Evolutionary conservation across 2,888 invertebrate genomes (phyloP), one percentile per base, ranked within the genome.

Genomic region (Perizoma affinitatum): DNA sequence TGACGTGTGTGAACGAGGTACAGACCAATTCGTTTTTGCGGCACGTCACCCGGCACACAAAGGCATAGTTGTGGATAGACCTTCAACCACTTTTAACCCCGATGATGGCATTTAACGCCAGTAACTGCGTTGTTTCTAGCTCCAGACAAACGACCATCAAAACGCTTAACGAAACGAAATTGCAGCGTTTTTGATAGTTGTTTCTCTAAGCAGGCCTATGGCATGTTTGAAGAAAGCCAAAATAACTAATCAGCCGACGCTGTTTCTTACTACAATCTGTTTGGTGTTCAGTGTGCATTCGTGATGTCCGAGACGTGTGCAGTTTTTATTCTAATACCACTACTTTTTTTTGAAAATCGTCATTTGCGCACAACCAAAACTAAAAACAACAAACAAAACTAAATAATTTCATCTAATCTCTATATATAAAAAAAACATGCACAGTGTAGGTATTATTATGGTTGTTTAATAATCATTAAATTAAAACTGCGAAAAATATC

Each of bases 241-340:
- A 75, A 79, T 69, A 70, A 83, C 84, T 87, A 88, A 88, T 88
- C 75, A 71, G 78, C 79, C 84, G 76, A 79, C 71, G 78, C 80
- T 82, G 79, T 81, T 68, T 80, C 74, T 79, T 73, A 76, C 67
- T 79, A 73, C 60, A 60, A 60, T 54, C 66, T 82, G 85, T 90
- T 87, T 89, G 91, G 90, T 90, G 90, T 91, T 90, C 88, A 85
- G 91, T 90, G 91, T 91, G 88, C 88, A 83, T 83, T 83, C 80
- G 75, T 75, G 63, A 69, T 69, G 77, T 80, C n/a, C 73, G 71
- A 71, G 68, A 73, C 71, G 76, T 76, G 71, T 78, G 72, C 68
- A 72, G 74, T 81, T 83, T 79, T 77, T 78, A 76, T 74, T 68
- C 70, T 66, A 69, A 64, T 65, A 63, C 45, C 57, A 49, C 63